A percentile compares a stretch with the other conserved stretches of the same genome.
Conservation (phyloP, 2,888 invertebrate species). For the Eurois occulta region DNA sequence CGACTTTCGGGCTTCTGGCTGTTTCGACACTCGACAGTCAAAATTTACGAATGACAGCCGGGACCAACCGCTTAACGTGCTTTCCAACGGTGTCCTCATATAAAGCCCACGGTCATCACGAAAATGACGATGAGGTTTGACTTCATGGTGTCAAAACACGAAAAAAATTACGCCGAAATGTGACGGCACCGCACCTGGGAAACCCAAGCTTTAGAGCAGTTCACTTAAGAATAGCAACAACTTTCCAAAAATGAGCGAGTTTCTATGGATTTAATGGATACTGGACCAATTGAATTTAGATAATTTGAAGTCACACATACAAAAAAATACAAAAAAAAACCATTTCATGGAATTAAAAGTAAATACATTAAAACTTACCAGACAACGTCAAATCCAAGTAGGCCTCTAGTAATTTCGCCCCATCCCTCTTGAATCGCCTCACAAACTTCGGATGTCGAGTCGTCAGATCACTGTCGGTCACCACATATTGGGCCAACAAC, state of each 20-base stretch:
- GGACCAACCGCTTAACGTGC: not conserved
- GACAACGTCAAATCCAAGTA: constrained; percentile 86
- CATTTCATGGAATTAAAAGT: too few relatives aligned
- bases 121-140: not conserved
- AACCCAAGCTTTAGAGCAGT: not conserved
- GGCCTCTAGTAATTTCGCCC: constrained; percentile 80
- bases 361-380: constrained; percentile 74
- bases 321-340: not conserved
- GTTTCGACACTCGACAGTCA: too few relatives aligned
- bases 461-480: constrained; percentile 82
- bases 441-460: constrained; percentile 85
- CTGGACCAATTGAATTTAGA: not conserved
- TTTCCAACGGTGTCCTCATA: not conserved
- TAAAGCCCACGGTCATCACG: not conserved
- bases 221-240: not conserved
- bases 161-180: not conserved
- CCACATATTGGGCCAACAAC: constrained; percentile 82
- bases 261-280: not conserved
- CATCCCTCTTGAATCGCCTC: constrained; percentile 83
- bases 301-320: not conserved
- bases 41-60: not conserved
- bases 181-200: not conserved
- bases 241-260: not conserved
- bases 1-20: not conserved
- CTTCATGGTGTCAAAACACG: not conserved